A percentile compares a stretch with the other conserved stretches of the same genome.
These are phyloP conservation scores for Cephalopachus bancanus DNA, from an alignment of 2,797 vertebrate species.

Conservation along the genomic window DNA sequence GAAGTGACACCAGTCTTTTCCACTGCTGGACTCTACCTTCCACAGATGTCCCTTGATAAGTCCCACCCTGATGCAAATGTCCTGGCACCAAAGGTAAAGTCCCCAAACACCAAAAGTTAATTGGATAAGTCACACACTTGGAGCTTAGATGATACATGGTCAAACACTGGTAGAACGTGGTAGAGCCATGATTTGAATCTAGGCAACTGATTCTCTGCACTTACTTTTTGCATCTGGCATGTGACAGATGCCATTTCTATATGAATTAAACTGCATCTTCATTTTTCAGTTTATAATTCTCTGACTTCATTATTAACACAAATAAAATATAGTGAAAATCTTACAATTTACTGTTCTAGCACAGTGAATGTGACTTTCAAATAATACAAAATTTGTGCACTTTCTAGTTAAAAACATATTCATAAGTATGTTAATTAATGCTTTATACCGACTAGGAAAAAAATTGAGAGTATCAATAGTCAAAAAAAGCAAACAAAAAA, in stretches of 20 bases:
- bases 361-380: constrained; percentile 42
- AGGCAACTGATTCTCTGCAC: background rate
- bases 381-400: constrained; percentile 19
- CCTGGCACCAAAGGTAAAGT: background rate
- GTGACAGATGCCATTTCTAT: background rate
- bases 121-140: background rate
- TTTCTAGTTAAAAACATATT: constrained; percentile 60
- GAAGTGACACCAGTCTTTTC: background rate
- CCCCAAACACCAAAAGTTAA: background rate
- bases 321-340: constrained; percentile 47
- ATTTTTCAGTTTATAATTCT: constrained; percentile 38
- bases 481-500: constrained; percentile 40
- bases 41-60: background rate
- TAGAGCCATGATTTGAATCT: background rate
- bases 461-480: background rate
- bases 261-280: background rate
- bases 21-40: background rate
- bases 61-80: background rate
- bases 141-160: background rate
- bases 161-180: background rate
- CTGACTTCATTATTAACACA: constrained; percentile 41
- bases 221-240: background rate
- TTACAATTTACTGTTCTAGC: constrained; percentile 10
- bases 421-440: constrained; percentile 31
- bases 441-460: constrained; percentile 41